Evolutionary conservation across 2,888 invertebrate genomes (phyloP).

Genomic region (Sphaerophoria taeniata): DNA sequence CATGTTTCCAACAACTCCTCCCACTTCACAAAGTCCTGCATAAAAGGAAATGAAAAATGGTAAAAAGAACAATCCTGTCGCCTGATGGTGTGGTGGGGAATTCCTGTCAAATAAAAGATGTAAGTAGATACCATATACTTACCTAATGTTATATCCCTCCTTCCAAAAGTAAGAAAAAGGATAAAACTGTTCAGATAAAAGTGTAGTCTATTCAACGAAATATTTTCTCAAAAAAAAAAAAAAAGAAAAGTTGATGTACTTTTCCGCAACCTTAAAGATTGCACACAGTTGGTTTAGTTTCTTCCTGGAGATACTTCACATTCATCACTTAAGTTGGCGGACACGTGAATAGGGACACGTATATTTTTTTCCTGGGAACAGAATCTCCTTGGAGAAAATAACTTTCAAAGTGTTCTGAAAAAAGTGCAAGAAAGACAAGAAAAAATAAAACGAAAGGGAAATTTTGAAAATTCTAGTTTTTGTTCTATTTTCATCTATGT

Average conservation of each 20-base stretch:
- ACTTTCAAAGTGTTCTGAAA: background rate
- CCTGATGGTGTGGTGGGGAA: background rate
- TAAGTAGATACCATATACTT: background rate
- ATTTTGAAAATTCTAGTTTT: slow-evolving; percentile 42
- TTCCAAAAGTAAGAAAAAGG: background rate
- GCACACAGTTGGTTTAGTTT: slow-evolving; percentile 40
- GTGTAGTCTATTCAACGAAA: slow-evolving; percentile 59
- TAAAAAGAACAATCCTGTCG: slow-evolving; percentile 54
- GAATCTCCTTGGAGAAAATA: slow-evolving; percentile 12
- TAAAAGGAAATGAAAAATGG: slow-evolving; percentile 13
- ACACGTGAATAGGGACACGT: slow-evolving; percentile 56
- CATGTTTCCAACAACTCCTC: background rate
- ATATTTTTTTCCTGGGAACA: slow-evolving; percentile 6
- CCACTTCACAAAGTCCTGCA: background rate
- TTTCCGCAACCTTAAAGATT: slow-evolving; percentile 57
- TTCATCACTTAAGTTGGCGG: slow-evolving; percentile 60
- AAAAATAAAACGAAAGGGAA: slow-evolving; percentile 51
- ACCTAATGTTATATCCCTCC: background rate
- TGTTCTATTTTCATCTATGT: slow-evolving; percentile 46
- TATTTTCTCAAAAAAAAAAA: slow-evolving; percentile 47
- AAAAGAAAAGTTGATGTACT: slow-evolving; percentile 42
- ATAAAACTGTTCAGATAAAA: slow-evolving; percentile 46
- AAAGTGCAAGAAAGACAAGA: background rate
- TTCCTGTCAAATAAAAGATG: background rate
- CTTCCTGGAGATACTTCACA: slow-evolving; percentile 60